Percentiles rank a stretch among this genome's conserved stretches.
Conservation (phyloP, 2,888 invertebrate species). For the Ormyrus rosae region DNA sequence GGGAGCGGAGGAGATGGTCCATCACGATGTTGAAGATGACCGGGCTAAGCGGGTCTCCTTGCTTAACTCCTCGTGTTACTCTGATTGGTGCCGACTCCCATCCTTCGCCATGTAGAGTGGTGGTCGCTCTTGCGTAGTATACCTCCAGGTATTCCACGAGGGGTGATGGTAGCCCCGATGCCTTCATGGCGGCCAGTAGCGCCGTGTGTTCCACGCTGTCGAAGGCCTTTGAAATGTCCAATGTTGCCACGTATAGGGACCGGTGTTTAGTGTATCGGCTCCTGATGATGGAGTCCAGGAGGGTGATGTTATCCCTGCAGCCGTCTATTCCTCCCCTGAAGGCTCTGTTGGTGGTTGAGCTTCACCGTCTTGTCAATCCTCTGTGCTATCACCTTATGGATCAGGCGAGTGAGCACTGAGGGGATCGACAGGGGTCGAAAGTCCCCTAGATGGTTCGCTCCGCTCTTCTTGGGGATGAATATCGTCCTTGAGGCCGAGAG, state of each 20-base stretch:
- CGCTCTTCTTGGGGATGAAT: constrained; percentile 59
- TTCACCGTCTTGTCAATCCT: background rate
- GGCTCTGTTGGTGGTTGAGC: constrained; percentile 57
- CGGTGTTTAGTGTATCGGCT: too few relatives aligned
- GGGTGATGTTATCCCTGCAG: constrained; percentile 35
- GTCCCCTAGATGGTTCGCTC: constrained; percentile 51
- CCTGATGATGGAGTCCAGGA: constrained; percentile 25
- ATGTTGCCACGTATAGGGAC: too few relatives aligned
- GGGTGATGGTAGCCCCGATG: too few relatives aligned
- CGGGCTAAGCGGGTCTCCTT: constrained; percentile 5
- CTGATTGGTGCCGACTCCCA: background rate
- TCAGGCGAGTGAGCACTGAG: constrained; percentile 46
- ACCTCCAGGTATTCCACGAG: too few relatives aligned
- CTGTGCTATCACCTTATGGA: constrained; percentile 56
- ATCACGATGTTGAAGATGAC: constrained; percentile 22
- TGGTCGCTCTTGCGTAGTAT: too few relatives aligned
- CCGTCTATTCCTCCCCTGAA: constrained; percentile 57
- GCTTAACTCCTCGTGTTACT: constrained; percentile 9
- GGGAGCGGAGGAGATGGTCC: background rate
- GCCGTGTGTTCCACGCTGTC: too few relatives aligned
- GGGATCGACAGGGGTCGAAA: constrained; percentile 60
- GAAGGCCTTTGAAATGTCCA: too few relatives aligned
- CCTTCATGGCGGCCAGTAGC: too few relatives aligned
- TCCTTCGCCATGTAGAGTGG: too few relatives aligned
- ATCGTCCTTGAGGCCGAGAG: background rate